Percentiles rank a stretch among this genome's conserved stretches.
phyloP scores from a whole-genome alignment of 2,797 vertebrate genomes.

The Pangasius macronema region DNA sequence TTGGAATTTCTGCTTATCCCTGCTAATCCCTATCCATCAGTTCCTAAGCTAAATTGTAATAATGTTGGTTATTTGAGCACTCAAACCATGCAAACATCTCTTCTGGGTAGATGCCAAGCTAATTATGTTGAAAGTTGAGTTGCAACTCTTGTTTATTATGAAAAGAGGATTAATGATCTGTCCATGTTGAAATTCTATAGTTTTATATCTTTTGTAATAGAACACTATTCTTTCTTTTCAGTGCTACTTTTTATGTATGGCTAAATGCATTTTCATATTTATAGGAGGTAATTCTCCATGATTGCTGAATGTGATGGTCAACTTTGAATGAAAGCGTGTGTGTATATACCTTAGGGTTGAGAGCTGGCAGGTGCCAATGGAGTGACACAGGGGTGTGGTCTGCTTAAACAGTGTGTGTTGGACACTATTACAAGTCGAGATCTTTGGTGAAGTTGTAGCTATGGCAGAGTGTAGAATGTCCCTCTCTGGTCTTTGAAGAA shows the following conservation, averaged over 20 bases:
- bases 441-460: conserved; percentile 51
- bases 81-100: neutral
- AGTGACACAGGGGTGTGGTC: conserved; percentile 61
- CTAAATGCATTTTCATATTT: neutral
- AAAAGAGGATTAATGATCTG: neutral
- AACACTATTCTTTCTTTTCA: neutral
- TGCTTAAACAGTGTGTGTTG: conserved; percentile 60
- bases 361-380: conserved; percentile 54
- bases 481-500: conserved; percentile 41
- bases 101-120: conserved; percentile 13
- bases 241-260: neutral
- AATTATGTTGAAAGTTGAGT: conserved; percentile 36
- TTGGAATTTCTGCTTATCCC: conserved; percentile 17
- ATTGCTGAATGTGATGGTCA: neutral
- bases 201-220: conserved; percentile 2
- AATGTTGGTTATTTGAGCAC: conserved; percentile 35
- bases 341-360: neutral
- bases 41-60: conserved; percentile 28
- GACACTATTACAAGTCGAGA: conserved; percentile 47
- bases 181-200: conserved; percentile 6
- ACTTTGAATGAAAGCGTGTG: neutral
- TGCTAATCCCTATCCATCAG: conserved; percentile 27
- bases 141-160: neutral
- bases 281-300: neutral
- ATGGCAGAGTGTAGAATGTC: conserved; percentile 45